phyloP scores from a whole-genome alignment of 2,888 invertebrate species.

The Coleophora flavipennella region DNA sequence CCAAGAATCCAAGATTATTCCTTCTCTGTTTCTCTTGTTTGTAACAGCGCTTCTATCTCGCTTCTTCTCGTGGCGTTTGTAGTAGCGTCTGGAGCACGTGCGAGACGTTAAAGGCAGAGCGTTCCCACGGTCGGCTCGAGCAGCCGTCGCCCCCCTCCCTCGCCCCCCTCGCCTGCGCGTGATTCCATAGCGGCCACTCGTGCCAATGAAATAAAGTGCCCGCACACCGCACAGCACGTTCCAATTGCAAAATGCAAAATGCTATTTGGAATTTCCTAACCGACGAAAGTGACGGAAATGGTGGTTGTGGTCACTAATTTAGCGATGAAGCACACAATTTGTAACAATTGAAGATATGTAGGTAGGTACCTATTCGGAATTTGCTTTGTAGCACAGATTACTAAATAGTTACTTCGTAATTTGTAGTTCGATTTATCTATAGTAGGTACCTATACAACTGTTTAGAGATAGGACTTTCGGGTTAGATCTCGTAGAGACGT shows the following conservation, averaged over 20 bases:
- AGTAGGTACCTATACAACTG: too few relatives aligned
- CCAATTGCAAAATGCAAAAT: slow-evolving; percentile 69
- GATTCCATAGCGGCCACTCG: slow-evolving; percentile 59
- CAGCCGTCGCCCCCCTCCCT: slow-evolving; percentile 25
- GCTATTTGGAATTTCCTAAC: slow-evolving; percentile 40
- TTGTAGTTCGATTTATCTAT: too few relatives aligned
- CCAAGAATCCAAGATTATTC: slow-evolving; percentile 14
- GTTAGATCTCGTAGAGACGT: too few relatives aligned
- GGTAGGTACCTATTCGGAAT: too few relatives aligned
- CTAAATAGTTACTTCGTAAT: too few relatives aligned
- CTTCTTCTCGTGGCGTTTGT: slow-evolving; percentile 37
- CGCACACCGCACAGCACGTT: slow-evolving; percentile 49
- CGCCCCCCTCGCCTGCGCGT: slow-evolving; percentile 35
- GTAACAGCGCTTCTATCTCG: slow-evolving; percentile 28
- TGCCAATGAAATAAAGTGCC: slow-evolving; percentile 64
- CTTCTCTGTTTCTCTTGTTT: slow-evolving; percentile 18
- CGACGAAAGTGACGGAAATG: slow-evolving; percentile 55
- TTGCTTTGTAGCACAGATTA: too few relatives aligned
- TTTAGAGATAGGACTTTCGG: too few relatives aligned
- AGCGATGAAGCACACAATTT: slow-evolving; percentile 10
- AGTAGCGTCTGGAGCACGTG: slow-evolving; percentile 66
- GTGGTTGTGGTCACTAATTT: slow-evolving; percentile 27
- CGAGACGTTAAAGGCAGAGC: slow-evolving; percentile 70
- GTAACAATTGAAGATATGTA: background rate
- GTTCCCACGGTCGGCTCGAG: slow-evolving; percentile 68